These are phyloP conservation scores for Hemicentrotus pulcherrimus DNA, from an alignment of 35 echinoderm and acorn worm species.

Conservation along the genomic window DNA sequence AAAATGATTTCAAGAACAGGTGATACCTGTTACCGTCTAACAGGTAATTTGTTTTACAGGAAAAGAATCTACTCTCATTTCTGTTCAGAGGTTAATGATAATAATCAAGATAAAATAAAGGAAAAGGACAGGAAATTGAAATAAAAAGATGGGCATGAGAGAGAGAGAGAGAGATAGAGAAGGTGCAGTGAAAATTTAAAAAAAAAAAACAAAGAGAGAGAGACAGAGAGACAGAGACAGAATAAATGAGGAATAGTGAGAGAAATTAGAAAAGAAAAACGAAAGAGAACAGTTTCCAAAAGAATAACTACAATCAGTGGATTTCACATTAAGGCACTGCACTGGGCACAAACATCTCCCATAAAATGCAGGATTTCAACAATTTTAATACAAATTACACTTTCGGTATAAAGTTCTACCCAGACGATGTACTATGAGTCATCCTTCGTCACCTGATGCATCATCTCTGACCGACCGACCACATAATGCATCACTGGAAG, in stretches of 20 bases:
- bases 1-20: too few relatives aligned
- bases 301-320: not conserved
- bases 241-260: not conserved
- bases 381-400: not conserved
- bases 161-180: not conserved
- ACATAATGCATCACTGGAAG: not conserved
- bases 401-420: not conserved
- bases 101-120: not conserved
- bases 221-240: not conserved
- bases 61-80: too few relatives aligned
- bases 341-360: not conserved
- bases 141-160: not conserved
- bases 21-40: too few relatives aligned
- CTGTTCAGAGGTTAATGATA: too few relatives aligned
- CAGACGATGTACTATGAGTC: not conserved
- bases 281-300: not conserved
- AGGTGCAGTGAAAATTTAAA: not conserved
- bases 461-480: not conserved
- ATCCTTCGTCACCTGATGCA: constrained; percentile 16
- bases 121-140: not conserved
- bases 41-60: too few relatives aligned
- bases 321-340: not conserved
- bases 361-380: not conserved
- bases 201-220: not conserved
- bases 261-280: not conserved